Evolutionary conservation across 2,113 vertebrate genomes (phyloP).

Genomic region (Xenus cinereus): DNA sequence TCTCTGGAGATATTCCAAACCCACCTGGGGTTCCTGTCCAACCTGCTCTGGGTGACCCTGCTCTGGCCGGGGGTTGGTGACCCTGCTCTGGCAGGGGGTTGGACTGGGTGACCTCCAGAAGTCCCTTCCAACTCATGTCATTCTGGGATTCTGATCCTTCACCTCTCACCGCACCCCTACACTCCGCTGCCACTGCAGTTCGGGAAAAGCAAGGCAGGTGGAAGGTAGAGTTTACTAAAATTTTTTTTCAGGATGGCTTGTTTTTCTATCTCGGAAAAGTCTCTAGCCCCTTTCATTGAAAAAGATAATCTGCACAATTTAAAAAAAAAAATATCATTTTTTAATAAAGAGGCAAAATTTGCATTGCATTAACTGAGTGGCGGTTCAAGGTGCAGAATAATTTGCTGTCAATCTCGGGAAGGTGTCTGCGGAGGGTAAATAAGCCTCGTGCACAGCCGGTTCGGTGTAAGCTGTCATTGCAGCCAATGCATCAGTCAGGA

Average conservation of each 20-base stretch:
- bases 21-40: neutral
- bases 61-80: neutral
- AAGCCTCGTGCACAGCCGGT: neutral
- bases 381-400: slow-evolving; percentile 12
- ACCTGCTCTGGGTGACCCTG: neutral
- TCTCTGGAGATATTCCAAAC: neutral
- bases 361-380: neutral
- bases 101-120: neutral
- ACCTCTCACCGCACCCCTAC: neutral
- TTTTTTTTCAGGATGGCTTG: neutral
- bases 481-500: slow-evolving; percentile 54
- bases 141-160: neutral
- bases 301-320: neutral
- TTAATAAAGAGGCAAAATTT: slow-evolving; percentile 14
- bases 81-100: neutral
- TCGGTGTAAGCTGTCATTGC: slow-evolving; percentile 22
- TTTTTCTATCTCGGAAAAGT: neutral
- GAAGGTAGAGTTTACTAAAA: neutral
- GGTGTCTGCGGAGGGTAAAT: slow-evolving; percentile 14
- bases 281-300: neutral
- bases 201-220: neutral
- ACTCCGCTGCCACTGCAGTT: rapidly evolving
- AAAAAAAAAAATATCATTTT: neutral
- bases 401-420: neutral
- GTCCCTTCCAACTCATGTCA: neutral